Evolutionary conservation across 2,113 vertebrate genomes (phyloP).

Genomic region (Phaethornis superciliosus): DNA sequence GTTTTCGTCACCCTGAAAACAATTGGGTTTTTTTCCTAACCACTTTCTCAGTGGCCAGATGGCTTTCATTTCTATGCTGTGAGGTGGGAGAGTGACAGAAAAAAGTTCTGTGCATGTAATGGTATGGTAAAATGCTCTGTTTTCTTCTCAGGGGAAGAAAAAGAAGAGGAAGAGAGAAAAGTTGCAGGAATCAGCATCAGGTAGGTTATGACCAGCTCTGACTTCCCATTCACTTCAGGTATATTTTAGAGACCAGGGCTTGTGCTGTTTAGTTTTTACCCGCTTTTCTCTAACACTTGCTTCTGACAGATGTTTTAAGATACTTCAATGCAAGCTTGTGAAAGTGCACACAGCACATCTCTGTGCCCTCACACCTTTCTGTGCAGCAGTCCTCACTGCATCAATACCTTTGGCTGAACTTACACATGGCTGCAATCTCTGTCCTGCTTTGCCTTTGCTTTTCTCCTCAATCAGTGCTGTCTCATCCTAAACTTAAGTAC

Average conservation of each 20-base stretch:
- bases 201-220: constrained; percentile 73
- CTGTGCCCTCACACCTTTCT: neutral
- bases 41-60: neutral
- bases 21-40: neutral
- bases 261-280: neutral
- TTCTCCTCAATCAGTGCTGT: neutral
- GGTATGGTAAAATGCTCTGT: constrained; percentile 53
- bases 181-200: constrained; percentile 94
- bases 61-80: neutral
- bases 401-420: constrained; percentile 5
- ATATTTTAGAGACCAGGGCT: neutral
- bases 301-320: neutral
- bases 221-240: neutral
- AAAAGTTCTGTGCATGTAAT: neutral
- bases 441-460: constrained; percentile 10
- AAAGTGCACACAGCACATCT: neutral
- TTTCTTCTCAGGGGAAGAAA: constrained; percentile 98
- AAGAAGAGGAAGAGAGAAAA: constrained; percentile 99
- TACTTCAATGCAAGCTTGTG: neutral
- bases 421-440: neutral
- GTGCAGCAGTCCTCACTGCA: neutral
- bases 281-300: constrained; percentile 6
- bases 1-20: neutral
- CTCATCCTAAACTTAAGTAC: neutral
- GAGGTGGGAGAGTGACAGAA: neutral